A percentile compares a stretch with the other conserved stretches of the same genome.
Evolutionary conservation across 2,888 invertebrate species (phyloP).

Genomic region (Latheticus oryzae): DNA sequence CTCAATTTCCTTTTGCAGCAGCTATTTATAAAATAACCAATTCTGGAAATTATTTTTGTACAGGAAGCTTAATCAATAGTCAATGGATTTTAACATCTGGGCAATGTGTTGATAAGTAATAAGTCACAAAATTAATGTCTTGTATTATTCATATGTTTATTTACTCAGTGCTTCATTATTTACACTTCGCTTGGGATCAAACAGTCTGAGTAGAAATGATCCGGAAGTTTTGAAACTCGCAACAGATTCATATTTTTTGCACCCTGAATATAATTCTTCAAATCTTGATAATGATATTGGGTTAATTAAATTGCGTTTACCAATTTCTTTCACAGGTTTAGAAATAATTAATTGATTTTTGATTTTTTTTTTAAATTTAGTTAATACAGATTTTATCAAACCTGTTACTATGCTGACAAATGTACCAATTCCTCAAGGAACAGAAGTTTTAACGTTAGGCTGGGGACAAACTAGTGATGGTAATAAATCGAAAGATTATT

Average conservation of each 20-base stretch:
- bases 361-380: not conserved
- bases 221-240: conserved; percentile 5
- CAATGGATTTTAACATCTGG: conserved; percentile 19
- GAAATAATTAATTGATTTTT: not conserved
- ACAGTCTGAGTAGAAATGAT: conserved; percentile 13
- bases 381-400: conserved; percentile 23
- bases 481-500: conserved; percentile 8
- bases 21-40: conserved; percentile 2
- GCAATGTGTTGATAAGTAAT: conserved; percentile 20
- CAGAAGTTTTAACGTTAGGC: conserved; percentile 4
- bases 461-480: conserved; percentile 28
- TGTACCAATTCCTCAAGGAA: not conserved
- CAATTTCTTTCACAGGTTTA: conserved; percentile 4
- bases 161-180: conserved; percentile 7
- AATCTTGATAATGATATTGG: conserved; percentile 25
- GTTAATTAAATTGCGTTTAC: conserved; percentile 9
- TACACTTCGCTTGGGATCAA: conserved; percentile 18
- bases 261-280: conserved; percentile 16
- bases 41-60: conserved; percentile 14
- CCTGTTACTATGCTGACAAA: conserved; percentile 1
- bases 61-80: conserved; percentile 3
- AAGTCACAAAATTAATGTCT: conserved; percentile 3
- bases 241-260: conserved; percentile 19
- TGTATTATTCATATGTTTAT: not conserved
- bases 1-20: conserved; percentile 20